Base-by-base conservation (phyloP, 2,888 invertebrate genomes). In the Xylota segnis region DNA sequence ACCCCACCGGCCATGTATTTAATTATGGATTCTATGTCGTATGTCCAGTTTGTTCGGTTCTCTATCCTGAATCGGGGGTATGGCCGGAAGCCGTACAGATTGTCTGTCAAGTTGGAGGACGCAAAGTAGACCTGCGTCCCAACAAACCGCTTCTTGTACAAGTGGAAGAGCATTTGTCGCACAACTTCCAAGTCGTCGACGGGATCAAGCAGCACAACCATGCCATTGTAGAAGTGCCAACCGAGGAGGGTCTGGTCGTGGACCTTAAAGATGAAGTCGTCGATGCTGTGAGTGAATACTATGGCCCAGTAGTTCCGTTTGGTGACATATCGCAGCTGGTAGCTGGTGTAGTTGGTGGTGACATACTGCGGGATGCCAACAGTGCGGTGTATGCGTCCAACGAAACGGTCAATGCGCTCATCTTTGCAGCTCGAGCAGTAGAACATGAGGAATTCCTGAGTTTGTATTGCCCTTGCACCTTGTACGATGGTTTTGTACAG, bases 101-200 rank as follows among this genome's bases (percentile, higher is more conserved):
- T 88, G 27, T 90, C 89, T 0, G 87, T 61, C 0, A 87, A 88
- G 7, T 89, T 88, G 5, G 23, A 32, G 5, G 87, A 76, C n/a
- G 88, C 83, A 34, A 89, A 90, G 63, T 90, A 90, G 0, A 90
- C 9, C n/a, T 89, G 0, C 0, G 90, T 78, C 16, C 89, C 89
- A 0, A 83, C 59, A 16, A 76, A 91, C 32, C 89, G 89, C 37
- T 87, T 65, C 0, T 83, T 71, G 37, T 88, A 68, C 1, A 90
- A 45, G 9, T 50, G n/a, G 4, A n/a, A 37, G 0, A 87, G 29
- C 3, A 86, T 9, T 12, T 45, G 40, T 7, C 78, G 47, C 0
- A 76, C 61, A 4, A 76, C 32, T 0, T 65, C 5, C 43, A 86
- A 47, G 29, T 87, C 78, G 32, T 68, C 59, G 4, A 87, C 9